Conservation (phyloP, 2,113 vertebrate genomes). For the Pimephales promelas region DNA sequence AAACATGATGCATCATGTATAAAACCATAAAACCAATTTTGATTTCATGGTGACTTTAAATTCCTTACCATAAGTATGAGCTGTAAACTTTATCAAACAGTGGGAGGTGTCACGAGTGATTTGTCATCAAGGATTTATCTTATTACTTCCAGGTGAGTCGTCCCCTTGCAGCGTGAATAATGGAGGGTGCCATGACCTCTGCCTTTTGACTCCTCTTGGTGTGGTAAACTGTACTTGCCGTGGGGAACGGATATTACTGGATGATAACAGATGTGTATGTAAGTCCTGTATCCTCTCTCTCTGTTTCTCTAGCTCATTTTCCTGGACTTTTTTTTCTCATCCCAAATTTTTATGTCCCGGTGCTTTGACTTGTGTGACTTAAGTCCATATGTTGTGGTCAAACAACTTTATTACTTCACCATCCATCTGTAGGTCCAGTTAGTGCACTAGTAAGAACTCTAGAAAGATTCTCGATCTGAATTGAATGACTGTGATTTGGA, state of each 20-base stretch:
- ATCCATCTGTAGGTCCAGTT: background rate
- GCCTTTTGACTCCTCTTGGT: slow-evolving; percentile 82
- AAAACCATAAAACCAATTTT: too few species aligned
- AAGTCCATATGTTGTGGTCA: background rate
- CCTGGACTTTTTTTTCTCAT: background rate
- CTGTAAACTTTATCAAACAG: background rate
- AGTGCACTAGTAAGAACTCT: background rate
- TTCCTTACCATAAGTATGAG: background rate
- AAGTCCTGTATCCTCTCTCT: slow-evolving; percentile 73
- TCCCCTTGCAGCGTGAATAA: slow-evolving; percentile 83
- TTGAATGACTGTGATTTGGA: background rate
- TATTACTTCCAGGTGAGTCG: slow-evolving; percentile 77
- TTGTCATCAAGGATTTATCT: slow-evolving; percentile 3
- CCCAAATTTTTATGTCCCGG: background rate
- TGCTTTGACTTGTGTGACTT: background rate
- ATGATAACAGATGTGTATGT: slow-evolving; percentile 92
- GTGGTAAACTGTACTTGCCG: slow-evolving; percentile 86
- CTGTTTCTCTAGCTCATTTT: slow-evolving; percentile 3
- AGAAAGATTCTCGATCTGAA: background rate
- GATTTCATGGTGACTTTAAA: too few species aligned
- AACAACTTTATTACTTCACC: background rate
- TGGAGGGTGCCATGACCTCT: slow-evolving; percentile 87
- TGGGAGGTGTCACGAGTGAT: background rate
- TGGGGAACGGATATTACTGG: slow-evolving; percentile 81
- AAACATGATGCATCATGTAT: too few species aligned